These are phyloP conservation scores for Lerista edwardsae DNA, from an alignment of 2,797 vertebrate genomes.

Conservation along the genomic window DNA sequence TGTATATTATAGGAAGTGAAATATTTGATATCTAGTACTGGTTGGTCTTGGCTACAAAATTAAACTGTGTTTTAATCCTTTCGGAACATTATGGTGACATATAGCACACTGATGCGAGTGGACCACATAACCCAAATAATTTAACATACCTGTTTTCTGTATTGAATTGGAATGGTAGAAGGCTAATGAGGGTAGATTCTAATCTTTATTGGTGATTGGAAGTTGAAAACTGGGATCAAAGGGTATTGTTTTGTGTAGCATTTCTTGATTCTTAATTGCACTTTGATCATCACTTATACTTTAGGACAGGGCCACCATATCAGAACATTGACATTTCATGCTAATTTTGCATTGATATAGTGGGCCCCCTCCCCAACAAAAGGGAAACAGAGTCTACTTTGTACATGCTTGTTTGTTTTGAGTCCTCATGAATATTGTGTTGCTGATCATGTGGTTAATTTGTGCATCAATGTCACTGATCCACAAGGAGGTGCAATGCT, in stretches of 20 bases:
- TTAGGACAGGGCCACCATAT: neutral
- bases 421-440: neutral
- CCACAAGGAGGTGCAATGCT: neutral
- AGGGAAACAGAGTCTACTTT: neutral
- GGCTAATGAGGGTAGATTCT: neutral
- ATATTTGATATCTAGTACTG: neutral
- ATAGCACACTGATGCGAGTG: too few species aligned
- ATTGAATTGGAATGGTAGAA: neutral
- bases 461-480: too few species aligned
- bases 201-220: neutral
- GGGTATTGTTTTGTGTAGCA: neutral
- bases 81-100: neutral
- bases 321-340: neutral
- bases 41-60: neutral
- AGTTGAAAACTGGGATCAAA: neutral
- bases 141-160: neutral
- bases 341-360: neutral
- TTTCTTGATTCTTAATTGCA: neutral
- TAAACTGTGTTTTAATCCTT: neutral
- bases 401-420: neutral
- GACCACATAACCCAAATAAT: neutral
- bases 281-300: neutral
- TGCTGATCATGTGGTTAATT: neutral
- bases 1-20: neutral
- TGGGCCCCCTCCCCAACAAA: neutral